Conservation (phyloP, 2,797 vertebrate species). For the Ctenopoma kingsleyae region DNA sequence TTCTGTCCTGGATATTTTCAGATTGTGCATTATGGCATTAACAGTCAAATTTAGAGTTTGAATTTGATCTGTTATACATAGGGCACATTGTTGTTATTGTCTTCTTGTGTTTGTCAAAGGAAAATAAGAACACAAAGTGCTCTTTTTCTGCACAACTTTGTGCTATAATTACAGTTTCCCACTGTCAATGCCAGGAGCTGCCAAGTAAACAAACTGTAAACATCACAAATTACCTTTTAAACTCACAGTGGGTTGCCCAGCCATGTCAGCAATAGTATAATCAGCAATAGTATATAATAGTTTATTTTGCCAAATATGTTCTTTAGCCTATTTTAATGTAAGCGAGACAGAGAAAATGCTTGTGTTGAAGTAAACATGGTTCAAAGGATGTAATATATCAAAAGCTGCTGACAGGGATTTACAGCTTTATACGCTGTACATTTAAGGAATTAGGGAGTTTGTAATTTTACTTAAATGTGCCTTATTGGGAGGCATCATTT, state of each 20-base stretch:
- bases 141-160: background rate
- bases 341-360: background rate
- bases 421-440: background rate
- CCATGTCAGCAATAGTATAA: no score
- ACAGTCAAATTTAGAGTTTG: background rate
- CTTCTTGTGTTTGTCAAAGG: slow-evolving; percentile 11
- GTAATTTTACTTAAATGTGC: background rate
- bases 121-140: slow-evolving; percentile 8
- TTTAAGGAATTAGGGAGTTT: background rate
- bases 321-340: background rate
- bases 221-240: slow-evolving; percentile 30
- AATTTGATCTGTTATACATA: slow-evolving; percentile 16
- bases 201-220: slow-evolving; percentile 58
- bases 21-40: slow-evolving; percentile 20
- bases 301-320: background rate
- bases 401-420: no score
- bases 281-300: no score
- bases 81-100: background rate
- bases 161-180: slow-evolving; percentile 14
- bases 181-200: slow-evolving; percentile 24
- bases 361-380: background rate
- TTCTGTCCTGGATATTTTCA: slow-evolving; percentile 44
- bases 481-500: background rate
- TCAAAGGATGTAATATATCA: background rate
- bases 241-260: background rate